Conservation (phyloP, 2,113 vertebrate species). For the Struthidea cinerea region DNA sequence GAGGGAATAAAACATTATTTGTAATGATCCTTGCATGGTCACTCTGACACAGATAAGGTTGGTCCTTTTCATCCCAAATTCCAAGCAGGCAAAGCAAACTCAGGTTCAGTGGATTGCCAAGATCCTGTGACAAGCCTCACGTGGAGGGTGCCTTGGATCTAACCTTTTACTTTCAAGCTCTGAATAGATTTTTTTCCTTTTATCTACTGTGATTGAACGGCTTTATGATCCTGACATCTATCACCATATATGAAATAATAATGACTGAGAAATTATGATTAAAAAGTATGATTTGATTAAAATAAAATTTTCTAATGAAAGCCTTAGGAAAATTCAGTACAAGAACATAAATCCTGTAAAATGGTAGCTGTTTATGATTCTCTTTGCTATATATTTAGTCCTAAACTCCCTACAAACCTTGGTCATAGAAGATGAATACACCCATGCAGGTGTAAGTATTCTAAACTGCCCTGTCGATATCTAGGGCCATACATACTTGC, state of each 20-base stretch:
- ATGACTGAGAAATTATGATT: not conserved
- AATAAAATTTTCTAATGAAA: not conserved
- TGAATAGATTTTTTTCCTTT: not conserved
- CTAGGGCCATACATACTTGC: not conserved
- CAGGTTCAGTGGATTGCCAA: not conserved
- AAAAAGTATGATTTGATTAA: not conserved
- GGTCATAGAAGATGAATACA: not conserved
- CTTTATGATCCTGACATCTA: not conserved
- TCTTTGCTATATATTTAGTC: not conserved
- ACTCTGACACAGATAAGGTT: not conserved
- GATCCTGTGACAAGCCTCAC: not conserved
- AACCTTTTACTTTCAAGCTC: not conserved
- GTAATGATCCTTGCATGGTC: accelerated
- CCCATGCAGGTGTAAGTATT: not conserved
- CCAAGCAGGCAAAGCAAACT: not conserved
- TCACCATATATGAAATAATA: not conserved
- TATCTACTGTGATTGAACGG: not conserved
- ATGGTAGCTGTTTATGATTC: not conserved
- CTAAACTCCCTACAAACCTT: not conserved
- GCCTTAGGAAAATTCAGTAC: not conserved
- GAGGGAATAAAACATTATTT: not conserved
- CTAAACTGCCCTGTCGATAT: not conserved
- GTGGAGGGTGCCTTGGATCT: not conserved
- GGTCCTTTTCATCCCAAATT: not conserved
- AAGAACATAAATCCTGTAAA: not conserved